Conservation (phyloP, 2,797 vertebrate species). For the Eulemur mongoz region DNA sequence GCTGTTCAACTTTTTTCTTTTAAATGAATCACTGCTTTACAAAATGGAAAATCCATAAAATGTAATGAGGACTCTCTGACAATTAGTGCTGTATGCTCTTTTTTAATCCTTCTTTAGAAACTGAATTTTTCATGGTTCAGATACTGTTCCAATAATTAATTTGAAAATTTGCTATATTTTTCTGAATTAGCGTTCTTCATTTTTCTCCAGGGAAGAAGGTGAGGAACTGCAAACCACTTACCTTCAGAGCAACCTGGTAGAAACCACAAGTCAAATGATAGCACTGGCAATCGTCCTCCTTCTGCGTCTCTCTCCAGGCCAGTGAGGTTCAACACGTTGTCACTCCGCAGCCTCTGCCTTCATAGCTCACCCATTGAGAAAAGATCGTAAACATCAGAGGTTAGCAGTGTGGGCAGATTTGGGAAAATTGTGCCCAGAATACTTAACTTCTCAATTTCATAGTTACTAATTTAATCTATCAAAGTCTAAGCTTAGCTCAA, state of each 20-base stretch:
- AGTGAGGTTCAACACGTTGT: too few relatives aligned
- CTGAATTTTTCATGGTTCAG: constrained; percentile 78
- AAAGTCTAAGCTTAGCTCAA: neutral
- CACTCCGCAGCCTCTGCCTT: neutral
- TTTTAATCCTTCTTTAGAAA: constrained; percentile 58
- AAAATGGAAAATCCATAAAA: constrained; percentile 71
- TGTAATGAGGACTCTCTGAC: constrained; percentile 69
- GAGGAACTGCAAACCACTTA: neutral
- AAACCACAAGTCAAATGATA: constrained; percentile 1
- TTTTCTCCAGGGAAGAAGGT: constrained; percentile 61
- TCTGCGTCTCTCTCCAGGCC: neutral
- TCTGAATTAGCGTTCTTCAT: constrained; percentile 71
- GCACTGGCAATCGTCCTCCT: neutral
- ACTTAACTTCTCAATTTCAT: neutral
- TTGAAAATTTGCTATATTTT: constrained; percentile 66
- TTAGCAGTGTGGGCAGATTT: neutral
- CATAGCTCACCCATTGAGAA: neutral
- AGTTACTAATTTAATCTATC: neutral
- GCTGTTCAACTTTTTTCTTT: constrained; percentile 60
- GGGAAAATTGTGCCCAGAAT: neutral
- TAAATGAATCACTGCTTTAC: constrained; percentile 69
- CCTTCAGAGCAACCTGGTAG: neutral
- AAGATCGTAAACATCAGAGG: neutral
- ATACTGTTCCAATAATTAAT: constrained; percentile 77
- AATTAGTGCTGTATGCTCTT: constrained; percentile 64